phyloP scores from a whole-genome alignment of 2,888 invertebrate genomes.

The Phyllotreta striolata region DNA sequence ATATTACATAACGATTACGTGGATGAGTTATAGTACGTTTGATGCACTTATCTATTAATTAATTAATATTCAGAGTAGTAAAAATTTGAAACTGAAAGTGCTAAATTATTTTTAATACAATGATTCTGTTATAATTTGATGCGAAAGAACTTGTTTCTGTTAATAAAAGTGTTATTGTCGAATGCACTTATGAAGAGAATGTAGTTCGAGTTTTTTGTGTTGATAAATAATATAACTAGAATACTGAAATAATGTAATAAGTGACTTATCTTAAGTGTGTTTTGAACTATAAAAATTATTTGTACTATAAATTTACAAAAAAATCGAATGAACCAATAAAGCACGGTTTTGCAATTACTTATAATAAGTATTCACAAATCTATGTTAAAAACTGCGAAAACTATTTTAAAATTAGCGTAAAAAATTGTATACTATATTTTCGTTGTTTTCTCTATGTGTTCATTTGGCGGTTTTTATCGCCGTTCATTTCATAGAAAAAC shows the following conservation, averaged over 20 bases:
- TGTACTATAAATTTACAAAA: constrained; percentile 36
- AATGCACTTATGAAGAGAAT: not conserved
- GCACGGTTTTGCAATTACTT: constrained; percentile 19
- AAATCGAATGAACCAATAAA: constrained; percentile 26
- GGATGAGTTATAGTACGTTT: no score
- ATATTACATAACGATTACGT: no score
- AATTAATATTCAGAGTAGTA: constrained; percentile 18
- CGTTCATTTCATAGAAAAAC: no score
- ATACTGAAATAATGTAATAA: not conserved
- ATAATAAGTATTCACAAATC: constrained; percentile 14
- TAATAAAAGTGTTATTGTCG: constrained; percentile 17
- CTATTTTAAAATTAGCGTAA: no score
- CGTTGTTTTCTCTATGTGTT: no score
- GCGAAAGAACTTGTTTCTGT: not conserved
- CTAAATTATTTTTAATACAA: not conserved
- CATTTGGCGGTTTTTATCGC: no score
- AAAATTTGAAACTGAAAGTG: constrained; percentile 35
- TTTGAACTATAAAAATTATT: constrained; percentile 31
- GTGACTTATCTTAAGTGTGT: constrained; percentile 10
- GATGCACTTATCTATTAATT: constrained; percentile 21
- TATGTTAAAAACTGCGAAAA: no score
- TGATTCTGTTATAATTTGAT: no score
- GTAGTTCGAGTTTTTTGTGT: not conserved
- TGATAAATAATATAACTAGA: constrained; percentile 1
- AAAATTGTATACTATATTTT: no score